Conservation (phyloP, 2,797 vertebrate genomes). For the Denticeps clupeoides region DNA sequence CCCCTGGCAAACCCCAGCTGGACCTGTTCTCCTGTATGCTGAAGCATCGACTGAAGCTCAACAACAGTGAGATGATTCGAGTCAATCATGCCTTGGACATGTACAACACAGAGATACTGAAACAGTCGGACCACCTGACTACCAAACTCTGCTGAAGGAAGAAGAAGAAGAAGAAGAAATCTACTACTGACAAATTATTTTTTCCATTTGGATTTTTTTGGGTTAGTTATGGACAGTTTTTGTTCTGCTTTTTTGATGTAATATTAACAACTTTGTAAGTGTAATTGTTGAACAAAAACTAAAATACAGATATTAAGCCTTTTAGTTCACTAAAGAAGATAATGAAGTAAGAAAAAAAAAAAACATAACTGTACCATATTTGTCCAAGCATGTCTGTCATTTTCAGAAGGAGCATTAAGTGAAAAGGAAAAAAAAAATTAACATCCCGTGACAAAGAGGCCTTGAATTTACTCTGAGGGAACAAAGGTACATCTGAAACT, state of each 20-base stretch:
- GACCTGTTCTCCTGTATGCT: conserved; percentile 99
- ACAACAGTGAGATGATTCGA: conserved; percentile 96
- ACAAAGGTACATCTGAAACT: conserved; percentile 69
- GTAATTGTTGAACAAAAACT: conserved; percentile 80
- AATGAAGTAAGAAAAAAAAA: conserved; percentile 37
- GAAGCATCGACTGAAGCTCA: conserved; percentile 94
- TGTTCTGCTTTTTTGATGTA: conserved; percentile 70
- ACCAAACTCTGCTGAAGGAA: conserved; percentile 89
- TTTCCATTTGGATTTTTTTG: conserved; percentile 56
- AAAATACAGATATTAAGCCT: conserved; percentile 55
- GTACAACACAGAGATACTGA: conserved; percentile 98
- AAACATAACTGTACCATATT: conserved; percentile 73
- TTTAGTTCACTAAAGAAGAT: conserved; percentile 68
- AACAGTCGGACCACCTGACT: conserved; percentile 96
- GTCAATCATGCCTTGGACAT: conserved; percentile 97
- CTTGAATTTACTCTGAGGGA: conserved; percentile 70
- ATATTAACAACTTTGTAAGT: conserved; percentile 81
- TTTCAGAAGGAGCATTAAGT: conserved; percentile 70
- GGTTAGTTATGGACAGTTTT: no score
- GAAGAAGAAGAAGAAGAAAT: background rate
- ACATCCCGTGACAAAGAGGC: conserved; percentile 73
- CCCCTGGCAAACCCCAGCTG: conserved; percentile 89
- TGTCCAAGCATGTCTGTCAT: conserved; percentile 91
- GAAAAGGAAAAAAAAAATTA: conserved; percentile 47
- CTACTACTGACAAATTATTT: conserved; percentile 43